These are phyloP conservation scores for Erythrocercus mccallii DNA, from an alignment of 2,113 vertebrate genomes.

Conservation along the genomic window DNA sequence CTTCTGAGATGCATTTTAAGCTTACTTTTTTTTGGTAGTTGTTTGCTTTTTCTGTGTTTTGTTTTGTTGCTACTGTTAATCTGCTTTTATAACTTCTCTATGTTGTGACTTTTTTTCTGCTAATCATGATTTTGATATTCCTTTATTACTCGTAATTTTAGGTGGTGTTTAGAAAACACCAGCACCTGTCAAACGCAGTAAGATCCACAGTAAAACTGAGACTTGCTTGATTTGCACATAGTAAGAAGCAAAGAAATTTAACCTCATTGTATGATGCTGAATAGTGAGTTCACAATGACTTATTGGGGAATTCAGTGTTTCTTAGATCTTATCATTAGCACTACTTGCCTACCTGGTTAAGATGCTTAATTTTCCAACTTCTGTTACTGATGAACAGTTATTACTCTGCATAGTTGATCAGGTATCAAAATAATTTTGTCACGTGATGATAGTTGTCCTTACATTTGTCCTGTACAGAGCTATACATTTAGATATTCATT, in stretches of 20 bases:
- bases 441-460: neutral
- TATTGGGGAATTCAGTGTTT: neutral
- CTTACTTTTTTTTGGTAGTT: neutral
- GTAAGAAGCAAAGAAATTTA: neutral
- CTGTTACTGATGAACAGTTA: neutral
- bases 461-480: neutral
- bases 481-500: neutral
- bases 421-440: neutral
- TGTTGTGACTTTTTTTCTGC: neutral
- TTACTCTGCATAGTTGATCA: neutral
- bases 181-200: neutral
- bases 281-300: neutral
- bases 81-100: neutral
- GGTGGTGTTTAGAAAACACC: neutral
- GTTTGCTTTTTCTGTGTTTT: fast-evolving
- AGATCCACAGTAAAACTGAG: neutral
- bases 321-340: neutral
- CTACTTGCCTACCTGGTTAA: neutral
- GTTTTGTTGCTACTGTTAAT: neutral
- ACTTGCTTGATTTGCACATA: neutral
- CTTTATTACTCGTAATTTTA: neutral
- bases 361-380: neutral
- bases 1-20: neutral
- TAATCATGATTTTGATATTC: neutral
- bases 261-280: neutral